These are phyloP conservation scores for Manacus vitellinus DNA, from an alignment of 2,113 vertebrate genomes.

Conservation along the genomic window DNA sequence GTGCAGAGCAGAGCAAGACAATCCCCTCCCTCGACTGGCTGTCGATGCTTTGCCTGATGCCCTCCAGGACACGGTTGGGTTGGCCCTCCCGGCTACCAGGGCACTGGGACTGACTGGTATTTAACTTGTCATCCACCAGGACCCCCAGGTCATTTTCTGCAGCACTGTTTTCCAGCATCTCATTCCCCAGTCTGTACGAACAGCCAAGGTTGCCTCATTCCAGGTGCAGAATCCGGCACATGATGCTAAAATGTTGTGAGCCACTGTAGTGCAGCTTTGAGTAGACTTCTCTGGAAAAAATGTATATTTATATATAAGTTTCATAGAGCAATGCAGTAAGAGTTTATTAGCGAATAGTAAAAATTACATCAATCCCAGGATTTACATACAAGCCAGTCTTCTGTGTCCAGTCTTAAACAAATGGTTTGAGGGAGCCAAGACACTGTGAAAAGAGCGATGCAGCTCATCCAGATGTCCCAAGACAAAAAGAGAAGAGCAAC, in stretches of 20 bases:
- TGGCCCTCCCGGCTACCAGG: not conserved
- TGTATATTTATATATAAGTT: not conserved
- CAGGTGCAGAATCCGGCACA: not conserved
- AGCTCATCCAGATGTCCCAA: not conserved
- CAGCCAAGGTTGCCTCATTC: not conserved
- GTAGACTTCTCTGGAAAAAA: not conserved
- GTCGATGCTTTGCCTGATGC: not conserved
- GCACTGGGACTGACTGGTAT: not conserved
- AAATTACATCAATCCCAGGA: not conserved
- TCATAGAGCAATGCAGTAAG: not conserved
- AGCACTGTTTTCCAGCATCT: not conserved
- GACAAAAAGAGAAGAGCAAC: not conserved
- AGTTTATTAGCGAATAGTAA: not conserved
- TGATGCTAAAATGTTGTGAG: not conserved
- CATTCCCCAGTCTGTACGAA: not conserved
- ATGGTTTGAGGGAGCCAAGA: not conserved
- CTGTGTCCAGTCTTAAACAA: not conserved
- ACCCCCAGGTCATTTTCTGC: not conserved
- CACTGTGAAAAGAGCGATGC: not conserved
- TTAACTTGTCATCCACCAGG: not conserved
- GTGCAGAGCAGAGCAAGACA: not conserved
- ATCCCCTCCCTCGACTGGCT: not conserved
- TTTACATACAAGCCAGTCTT: not conserved
- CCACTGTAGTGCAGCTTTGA: not conserved
- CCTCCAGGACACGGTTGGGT: not conserved